Conservation (phyloP, 2,888 invertebrate species). For the Tetheella fluctuosa region DNA sequence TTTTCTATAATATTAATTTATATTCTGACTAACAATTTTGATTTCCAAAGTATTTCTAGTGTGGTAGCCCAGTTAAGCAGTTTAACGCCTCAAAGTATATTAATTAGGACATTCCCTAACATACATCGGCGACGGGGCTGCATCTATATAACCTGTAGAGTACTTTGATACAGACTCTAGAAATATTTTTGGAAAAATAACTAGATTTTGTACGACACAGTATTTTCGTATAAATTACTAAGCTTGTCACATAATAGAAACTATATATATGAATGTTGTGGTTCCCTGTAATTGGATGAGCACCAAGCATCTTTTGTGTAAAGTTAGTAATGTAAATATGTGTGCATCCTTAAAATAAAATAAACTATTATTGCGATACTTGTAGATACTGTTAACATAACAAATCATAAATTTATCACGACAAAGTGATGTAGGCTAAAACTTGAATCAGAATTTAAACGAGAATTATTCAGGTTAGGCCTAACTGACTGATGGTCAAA, state of each 20-base stretch:
- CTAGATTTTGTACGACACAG: not conserved
- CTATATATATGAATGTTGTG: not conserved
- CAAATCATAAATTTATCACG: too few species aligned
- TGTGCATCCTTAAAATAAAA: too few species aligned
- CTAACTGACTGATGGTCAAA: not conserved
- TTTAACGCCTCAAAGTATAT: not conserved
- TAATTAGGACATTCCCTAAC: conserved; percentile 3
- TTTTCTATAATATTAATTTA: not conserved
- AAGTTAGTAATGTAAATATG: too few species aligned
- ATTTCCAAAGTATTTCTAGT: not conserved
- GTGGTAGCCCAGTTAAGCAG: not conserved
- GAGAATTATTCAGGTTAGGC: too few species aligned
- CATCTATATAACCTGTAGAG: not conserved
- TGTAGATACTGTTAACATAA: too few species aligned
- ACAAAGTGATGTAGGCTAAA: too few species aligned
- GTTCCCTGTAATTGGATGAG: too few species aligned
- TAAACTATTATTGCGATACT: too few species aligned
- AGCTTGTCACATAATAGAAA: too few species aligned
- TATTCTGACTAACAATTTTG: not conserved
- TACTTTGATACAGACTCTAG: not conserved
- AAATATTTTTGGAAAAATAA: not conserved
- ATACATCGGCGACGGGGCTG: not conserved
- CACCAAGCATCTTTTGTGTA: too few species aligned
- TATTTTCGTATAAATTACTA: not conserved
- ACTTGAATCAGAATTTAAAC: too few species aligned